Percentiles rank a stretch among this genome's conserved stretches.
phyloP scores from a whole-genome alignment of 1,140 invertebrate genomes.

The Vanessa atalanta region DNA sequence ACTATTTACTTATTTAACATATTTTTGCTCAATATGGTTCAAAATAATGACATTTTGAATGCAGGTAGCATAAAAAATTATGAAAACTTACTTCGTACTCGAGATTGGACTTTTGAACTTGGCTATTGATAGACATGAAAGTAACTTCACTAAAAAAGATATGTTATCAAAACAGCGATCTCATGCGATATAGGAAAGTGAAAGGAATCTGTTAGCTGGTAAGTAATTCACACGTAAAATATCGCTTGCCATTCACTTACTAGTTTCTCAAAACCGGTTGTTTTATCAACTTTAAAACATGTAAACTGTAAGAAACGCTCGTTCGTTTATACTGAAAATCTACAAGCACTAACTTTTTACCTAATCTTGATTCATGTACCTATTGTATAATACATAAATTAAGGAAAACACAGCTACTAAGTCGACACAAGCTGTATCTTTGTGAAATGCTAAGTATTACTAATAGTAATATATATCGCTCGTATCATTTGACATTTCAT shows the following conservation, averaged over 20 bases:
- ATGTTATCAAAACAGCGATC: conserved; percentile 37
- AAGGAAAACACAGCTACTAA: too few relatives aligned
- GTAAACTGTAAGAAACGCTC: not conserved
- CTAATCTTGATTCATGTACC: too few relatives aligned
- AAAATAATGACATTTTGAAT: conserved; percentile 8
- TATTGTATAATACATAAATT: too few relatives aligned
- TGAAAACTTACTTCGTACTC: conserved; percentile 45
- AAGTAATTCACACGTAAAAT: conserved; percentile 26
- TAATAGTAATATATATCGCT: too few relatives aligned
- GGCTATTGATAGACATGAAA: conserved; percentile 54
- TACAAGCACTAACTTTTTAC: too few relatives aligned
- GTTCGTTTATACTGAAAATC: too few relatives aligned
- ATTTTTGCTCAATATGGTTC: conserved; percentile 24
- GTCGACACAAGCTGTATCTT: too few relatives aligned
- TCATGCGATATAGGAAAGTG: conserved; percentile 39
- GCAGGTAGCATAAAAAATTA: conserved; percentile 3
- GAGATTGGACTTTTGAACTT: conserved; percentile 52
- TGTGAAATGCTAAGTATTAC: too few relatives aligned
- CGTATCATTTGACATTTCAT: too few relatives aligned
- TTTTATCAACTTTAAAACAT: not conserved
- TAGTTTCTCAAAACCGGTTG: conserved; percentile 29
- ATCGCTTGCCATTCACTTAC: conserved; percentile 31
- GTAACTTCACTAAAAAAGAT: conserved; percentile 38
- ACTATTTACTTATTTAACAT: not conserved
- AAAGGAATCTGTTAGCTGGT: conserved; percentile 40